A percentile compares a stretch with the other conserved stretches of the same genome.
phyloP scores from a whole-genome alignment of 2,888 invertebrate species.

The Andricus curvator region DNA sequence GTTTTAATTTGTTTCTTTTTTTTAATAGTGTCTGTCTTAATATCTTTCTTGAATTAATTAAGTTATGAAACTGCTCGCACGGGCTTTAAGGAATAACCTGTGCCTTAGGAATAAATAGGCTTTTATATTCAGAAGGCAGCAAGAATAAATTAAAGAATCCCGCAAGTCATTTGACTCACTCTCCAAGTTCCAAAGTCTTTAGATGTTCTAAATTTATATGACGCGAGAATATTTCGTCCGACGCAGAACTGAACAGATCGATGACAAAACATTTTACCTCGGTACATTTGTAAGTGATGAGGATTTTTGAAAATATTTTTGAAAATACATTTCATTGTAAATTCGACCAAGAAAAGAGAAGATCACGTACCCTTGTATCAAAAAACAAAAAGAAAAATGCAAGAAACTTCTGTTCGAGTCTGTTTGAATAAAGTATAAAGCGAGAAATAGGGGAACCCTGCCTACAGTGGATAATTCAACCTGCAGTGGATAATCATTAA shows the following conservation, averaged over 20 bases:
- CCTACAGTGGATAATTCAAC: too few relatives aligned
- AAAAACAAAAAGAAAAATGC: background rate
- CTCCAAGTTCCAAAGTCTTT: background rate
- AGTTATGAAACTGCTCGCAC: constrained; percentile 63
- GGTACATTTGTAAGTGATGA: constrained; percentile 11
- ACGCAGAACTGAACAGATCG: constrained; percentile 4
- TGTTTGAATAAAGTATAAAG: background rate
- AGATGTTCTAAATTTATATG: background rate
- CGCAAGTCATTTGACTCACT: constrained; percentile 17
- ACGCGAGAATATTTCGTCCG: background rate
- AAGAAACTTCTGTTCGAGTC: background rate
- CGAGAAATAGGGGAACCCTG: too few relatives aligned
- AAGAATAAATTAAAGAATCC: constrained; percentile 1
- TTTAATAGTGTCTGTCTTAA: constrained; percentile 44
- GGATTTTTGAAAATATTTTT: constrained; percentile 5
- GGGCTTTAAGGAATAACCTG: constrained; percentile 62
- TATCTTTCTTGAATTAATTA: constrained; percentile 51
- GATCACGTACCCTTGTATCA: background rate
- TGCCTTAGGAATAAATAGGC: constrained; percentile 61
- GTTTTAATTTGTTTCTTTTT: constrained; percentile 19
- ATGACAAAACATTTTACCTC: background rate
- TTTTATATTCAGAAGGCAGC: constrained; percentile 5
- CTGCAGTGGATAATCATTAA: too few relatives aligned
- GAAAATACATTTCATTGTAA: too few relatives aligned
- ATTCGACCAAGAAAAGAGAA: background rate